Conservation (phyloP, 1,140 invertebrate genomes). For the Brachionus manjavacas region DNA sequence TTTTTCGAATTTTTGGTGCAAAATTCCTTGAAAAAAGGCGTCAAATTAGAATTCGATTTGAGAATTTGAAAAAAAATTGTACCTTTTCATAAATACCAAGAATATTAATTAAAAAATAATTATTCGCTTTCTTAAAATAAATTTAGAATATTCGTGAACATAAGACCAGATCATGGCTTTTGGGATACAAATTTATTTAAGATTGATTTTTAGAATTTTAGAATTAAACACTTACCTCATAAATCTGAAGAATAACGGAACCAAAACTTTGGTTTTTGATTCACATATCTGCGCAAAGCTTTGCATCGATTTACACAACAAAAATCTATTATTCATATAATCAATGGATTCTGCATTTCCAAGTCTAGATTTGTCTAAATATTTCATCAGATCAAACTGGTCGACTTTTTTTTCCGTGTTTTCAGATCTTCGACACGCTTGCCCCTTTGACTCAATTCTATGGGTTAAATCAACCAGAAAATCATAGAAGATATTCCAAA, state of each 20-base stretch:
- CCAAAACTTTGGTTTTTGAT: slow-evolving; percentile 70
- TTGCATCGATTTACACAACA: slow-evolving; percentile 73
- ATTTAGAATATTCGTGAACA: no score
- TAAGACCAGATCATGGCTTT: no score
- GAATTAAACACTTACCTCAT: slow-evolving; percentile 61
- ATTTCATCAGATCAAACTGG: not conserved
- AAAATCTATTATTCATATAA: slow-evolving; percentile 68
- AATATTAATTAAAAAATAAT: no score
- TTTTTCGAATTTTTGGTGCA: no score
- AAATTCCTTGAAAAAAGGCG: no score
- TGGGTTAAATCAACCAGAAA: slow-evolving; percentile 62
- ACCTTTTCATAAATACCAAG: no score
- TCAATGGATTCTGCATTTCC: slow-evolving; percentile 56
- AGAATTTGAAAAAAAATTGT: no score
- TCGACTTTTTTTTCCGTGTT: not conserved
- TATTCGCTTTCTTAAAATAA: no score
- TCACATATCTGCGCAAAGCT: slow-evolving; percentile 70
- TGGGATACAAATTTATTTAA: not conserved
- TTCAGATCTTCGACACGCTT: not conserved
- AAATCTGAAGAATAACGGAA: slow-evolving; percentile 72
- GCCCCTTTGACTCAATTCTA: slow-evolving; percentile 45
- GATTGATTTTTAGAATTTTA: not conserved
- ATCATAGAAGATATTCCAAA: slow-evolving; percentile 71
- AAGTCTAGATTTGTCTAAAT: not conserved
- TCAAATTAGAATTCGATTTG: no score